Evolutionary conservation across 2,797 vertebrate genomes (phyloP).

Genomic region (Microctenopoma steveboyesi): DNA sequence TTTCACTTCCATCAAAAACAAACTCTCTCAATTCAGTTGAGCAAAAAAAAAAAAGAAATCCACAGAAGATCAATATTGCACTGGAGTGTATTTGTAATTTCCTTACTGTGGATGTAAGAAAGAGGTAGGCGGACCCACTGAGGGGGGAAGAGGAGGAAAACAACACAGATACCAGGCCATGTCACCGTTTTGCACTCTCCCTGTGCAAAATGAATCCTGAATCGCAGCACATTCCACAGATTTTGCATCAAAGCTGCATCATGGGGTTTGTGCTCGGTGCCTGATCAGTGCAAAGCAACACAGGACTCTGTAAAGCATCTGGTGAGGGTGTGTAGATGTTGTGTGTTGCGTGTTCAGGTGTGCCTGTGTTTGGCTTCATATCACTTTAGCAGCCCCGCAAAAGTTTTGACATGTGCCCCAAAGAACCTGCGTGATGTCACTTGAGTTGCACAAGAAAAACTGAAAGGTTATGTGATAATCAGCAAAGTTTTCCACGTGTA

Average conservation of each 20-base stretch:
- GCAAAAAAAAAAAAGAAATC: slow-evolving; percentile 30
- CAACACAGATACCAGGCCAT: slow-evolving; percentile 20
- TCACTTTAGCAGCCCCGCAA: slow-evolving; percentile 5
- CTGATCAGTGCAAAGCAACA: slow-evolving; percentile 19
- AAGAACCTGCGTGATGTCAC: not conserved
- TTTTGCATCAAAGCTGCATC: slow-evolving; percentile 46
- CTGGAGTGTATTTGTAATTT: slow-evolving; percentile 51
- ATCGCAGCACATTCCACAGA: slow-evolving; percentile 40
- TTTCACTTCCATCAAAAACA: slow-evolving; percentile 33
- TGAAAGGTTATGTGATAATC: not conserved
- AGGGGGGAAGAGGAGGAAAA: slow-evolving; percentile 19
- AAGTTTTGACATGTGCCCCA: slow-evolving; percentile 12
- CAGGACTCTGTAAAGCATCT: slow-evolving; percentile 25
- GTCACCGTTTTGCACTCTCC: slow-evolving; percentile 29
- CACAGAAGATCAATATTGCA: slow-evolving; percentile 49
- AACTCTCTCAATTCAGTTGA: slow-evolving; percentile 1
- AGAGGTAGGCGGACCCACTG: slow-evolving; percentile 18
- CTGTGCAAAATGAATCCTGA: slow-evolving; percentile 32
- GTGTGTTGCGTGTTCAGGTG: slow-evolving; percentile 24
- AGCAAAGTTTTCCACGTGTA: not conserved
- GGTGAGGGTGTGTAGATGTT: slow-evolving; percentile 3
- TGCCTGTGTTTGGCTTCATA: slow-evolving; percentile 2
- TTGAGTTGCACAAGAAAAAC: slow-evolving; percentile 5
- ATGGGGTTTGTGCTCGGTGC: slow-evolving; percentile 16
- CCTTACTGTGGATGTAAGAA: slow-evolving; percentile 16